These are phyloP conservation scores for Sebastolobus alascanus DNA, from an alignment of 2,797 vertebrate genomes.

Conservation along the genomic window DNA sequence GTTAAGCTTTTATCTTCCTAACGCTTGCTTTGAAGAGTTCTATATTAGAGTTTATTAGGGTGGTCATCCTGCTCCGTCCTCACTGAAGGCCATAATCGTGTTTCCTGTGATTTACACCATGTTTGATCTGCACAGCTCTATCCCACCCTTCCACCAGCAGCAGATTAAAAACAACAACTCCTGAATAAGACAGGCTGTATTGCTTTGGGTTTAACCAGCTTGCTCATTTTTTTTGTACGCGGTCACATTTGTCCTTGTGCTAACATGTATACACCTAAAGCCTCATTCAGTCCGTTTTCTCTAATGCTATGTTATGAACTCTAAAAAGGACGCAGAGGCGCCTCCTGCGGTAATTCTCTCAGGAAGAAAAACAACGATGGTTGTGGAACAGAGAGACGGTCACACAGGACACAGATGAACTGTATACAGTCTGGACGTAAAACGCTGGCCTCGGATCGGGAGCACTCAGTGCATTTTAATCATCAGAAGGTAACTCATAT, in stretches of 20 bases:
- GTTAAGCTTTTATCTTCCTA: neutral
- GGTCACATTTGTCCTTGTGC: slow-evolving; percentile 54
- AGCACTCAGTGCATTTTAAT: slow-evolving; percentile 13
- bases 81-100: slow-evolving; percentile 74
- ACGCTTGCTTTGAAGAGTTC: neutral
- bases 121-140: slow-evolving; percentile 73
- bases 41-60: slow-evolving; percentile 10
- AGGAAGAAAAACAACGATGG: slow-evolving; percentile 59
- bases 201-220: slow-evolving; percentile 34
- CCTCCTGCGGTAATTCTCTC: slow-evolving; percentile 56
- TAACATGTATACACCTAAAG: slow-evolving; percentile 58
- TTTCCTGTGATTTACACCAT: slow-evolving; percentile 80
- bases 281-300: slow-evolving; percentile 48
- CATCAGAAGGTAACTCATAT: slow-evolving; percentile 12
- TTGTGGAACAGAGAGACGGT: slow-evolving; percentile 20
- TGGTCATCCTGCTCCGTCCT: slow-evolving; percentile 25
- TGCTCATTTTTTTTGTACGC: slow-evolving; percentile 37
- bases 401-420: slow-evolving; percentile 38
- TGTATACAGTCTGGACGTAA: slow-evolving; percentile 36
- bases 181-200: slow-evolving; percentile 17
- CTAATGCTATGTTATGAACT: slow-evolving; percentile 63
- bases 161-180: neutral
- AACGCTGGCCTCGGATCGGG: slow-evolving; percentile 15
- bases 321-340: slow-evolving; percentile 49
- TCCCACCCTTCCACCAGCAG: slow-evolving; percentile 56